Conservation (phyloP, 35 echinoderm and acorn worm genomes). For the Holothuria glaberrima region DNA sequence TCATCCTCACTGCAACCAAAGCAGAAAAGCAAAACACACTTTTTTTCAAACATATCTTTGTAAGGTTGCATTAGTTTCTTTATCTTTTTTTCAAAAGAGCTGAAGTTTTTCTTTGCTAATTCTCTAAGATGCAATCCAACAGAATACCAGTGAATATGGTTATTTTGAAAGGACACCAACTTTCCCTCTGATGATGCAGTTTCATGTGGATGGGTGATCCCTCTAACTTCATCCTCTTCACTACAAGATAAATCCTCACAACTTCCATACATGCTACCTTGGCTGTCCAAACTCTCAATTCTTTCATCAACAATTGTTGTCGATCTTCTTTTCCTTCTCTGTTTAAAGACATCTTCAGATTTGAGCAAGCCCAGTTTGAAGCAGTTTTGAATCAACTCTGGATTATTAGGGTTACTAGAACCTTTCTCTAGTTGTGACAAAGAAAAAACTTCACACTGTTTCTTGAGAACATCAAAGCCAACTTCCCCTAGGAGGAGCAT, state of each 20-base stretch:
- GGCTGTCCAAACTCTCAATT: no score
- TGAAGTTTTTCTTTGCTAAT: conserved; percentile 5
- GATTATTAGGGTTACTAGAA: background rate
- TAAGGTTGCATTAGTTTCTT: background rate
- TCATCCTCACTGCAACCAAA: background rate
- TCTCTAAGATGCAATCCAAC: conserved; percentile 17
- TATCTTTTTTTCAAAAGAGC: conserved; percentile 8
- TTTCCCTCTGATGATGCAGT: background rate
- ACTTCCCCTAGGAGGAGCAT: background rate
- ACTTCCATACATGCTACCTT: no score
- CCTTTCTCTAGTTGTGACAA: background rate
- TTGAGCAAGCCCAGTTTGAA: conserved; percentile 8
- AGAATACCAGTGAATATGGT: conserved; percentile 43
- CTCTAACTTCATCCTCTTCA: conserved; percentile 17
- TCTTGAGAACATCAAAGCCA: background rate
- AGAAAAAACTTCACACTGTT: background rate
- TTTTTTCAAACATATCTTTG: conserved; percentile 27
- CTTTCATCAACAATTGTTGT: no score
- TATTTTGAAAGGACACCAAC: conserved; percentile 37
- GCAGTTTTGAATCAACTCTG: background rate
- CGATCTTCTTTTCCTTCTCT: no score
- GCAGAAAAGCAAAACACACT: conserved; percentile 36
- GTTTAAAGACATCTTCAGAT: background rate
- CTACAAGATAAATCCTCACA: background rate
- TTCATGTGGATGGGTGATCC: background rate